Evolutionary conservation across 2,113 vertebrate genomes (phyloP).

Genomic region (Bubo bubo): DNA sequence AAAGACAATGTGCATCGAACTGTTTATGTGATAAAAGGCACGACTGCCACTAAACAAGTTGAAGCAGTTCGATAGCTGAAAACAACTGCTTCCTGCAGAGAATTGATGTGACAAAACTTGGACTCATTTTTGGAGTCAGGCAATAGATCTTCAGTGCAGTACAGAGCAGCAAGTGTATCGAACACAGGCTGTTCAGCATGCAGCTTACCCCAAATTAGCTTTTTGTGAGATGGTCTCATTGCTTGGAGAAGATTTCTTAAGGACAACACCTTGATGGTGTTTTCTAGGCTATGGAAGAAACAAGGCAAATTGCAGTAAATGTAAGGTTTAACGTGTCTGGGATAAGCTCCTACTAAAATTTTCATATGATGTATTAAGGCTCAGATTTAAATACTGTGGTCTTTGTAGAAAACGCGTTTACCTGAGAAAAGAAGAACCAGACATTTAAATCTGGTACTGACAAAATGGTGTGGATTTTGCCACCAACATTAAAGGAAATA

Average conservation of each 20-base stretch:
- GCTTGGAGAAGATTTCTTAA: neutral
- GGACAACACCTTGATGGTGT: neutral
- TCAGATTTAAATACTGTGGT: neutral
- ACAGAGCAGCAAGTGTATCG: neutral
- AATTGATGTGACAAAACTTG: conserved; percentile 36
- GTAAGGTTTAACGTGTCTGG: neutral
- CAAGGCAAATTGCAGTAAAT: neutral
- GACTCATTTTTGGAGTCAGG: neutral
- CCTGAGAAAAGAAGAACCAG: neutral
- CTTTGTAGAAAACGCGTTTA: conserved; percentile 2
- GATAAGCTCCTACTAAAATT: conserved; percentile 5
- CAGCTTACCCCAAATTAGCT: neutral
- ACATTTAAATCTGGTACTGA: neutral
- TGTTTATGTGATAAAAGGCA: conserved; percentile 19
- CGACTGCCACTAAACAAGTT: neutral
- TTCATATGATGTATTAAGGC: neutral
- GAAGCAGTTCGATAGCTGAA: conserved; percentile 44
- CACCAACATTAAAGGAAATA: neutral
- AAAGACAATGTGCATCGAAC: neutral
- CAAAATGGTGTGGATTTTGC: neutral
- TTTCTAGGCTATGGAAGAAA: conserved; percentile 7
- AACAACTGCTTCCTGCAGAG: conserved; percentile 29
- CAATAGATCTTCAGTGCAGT: neutral
- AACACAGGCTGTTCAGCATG: neutral
- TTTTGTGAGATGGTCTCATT: neutral